A percentile compares a stretch with the other conserved stretches of the same genome.
Conservation (phyloP, 2,888 invertebrate species). For the Pristionchus maxplancki region DNA sequence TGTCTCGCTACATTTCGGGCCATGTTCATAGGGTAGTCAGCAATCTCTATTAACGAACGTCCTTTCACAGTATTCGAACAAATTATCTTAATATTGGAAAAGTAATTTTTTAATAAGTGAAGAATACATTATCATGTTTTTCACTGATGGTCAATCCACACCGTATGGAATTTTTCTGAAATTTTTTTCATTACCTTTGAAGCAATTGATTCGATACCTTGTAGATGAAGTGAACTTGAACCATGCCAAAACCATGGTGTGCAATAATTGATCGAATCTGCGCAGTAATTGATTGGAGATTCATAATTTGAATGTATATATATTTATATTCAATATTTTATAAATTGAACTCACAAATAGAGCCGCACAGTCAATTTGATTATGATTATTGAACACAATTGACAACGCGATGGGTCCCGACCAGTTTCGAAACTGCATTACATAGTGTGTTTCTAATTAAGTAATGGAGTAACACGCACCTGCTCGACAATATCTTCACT, state of each 20-base stretch:
- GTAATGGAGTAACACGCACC: not conserved
- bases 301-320: no score
- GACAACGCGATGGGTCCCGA: not conserved
- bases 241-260: not conserved
- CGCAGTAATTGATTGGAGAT: no score
- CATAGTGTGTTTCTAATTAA: no score
- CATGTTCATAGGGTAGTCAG: conserved; percentile 45
- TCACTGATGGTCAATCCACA: not conserved
- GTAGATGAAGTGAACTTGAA: conserved; percentile 37
- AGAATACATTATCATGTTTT: not conserved
- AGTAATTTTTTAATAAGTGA: not conserved
- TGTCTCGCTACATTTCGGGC: conserved; percentile 25
- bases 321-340: no score
- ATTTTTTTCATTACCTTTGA: not conserved
- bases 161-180: not conserved
- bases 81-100: not conserved
- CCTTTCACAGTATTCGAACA: not conserved
- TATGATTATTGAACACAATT: not conserved
- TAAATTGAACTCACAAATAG: not conserved
- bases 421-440: not conserved
- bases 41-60: not conserved
- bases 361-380: not conserved
- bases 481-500: conserved; percentile 32
- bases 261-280: not conserved
- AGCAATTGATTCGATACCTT: not conserved